Evolutionary conservation across 2,113 vertebrate genomes (phyloP).

Genomic region (Periophthalmodon schlosseri): DNA sequence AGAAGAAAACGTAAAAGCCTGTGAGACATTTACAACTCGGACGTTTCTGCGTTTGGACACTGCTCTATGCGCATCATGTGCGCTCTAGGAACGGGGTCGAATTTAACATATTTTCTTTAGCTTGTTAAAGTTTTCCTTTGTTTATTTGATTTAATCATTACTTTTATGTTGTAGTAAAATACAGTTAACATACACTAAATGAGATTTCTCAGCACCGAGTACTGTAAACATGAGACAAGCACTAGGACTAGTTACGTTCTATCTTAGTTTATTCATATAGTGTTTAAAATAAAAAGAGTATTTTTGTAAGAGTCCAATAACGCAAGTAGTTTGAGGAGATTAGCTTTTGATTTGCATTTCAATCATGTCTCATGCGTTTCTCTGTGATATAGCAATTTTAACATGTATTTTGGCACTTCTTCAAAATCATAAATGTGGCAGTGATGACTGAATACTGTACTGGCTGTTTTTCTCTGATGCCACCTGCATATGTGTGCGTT

Average conservation of each 20-base stretch:
- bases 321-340: background rate
- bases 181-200: background rate
- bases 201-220: background rate
- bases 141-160: background rate
- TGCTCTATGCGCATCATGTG: constrained; percentile 31
- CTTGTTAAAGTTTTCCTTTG: background rate
- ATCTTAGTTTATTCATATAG: background rate
- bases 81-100: background rate
- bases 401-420: constrained; percentile 2
- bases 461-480: constrained; percentile 29
- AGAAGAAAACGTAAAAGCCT: constrained; percentile 21
- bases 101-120: background rate
- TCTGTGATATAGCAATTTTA: background rate
- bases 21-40: background rate
- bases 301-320: background rate
- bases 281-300: background rate
- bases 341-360: background rate
- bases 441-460: background rate
- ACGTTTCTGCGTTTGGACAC: constrained; percentile 10
- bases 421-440: background rate
- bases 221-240: background rate
- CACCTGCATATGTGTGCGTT: constrained; percentile 46
- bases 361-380: background rate
- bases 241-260: background rate
- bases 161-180: background rate